Conservation (phyloP, 2,888 invertebrate species). For the Loripinus fragilis region DNA sequence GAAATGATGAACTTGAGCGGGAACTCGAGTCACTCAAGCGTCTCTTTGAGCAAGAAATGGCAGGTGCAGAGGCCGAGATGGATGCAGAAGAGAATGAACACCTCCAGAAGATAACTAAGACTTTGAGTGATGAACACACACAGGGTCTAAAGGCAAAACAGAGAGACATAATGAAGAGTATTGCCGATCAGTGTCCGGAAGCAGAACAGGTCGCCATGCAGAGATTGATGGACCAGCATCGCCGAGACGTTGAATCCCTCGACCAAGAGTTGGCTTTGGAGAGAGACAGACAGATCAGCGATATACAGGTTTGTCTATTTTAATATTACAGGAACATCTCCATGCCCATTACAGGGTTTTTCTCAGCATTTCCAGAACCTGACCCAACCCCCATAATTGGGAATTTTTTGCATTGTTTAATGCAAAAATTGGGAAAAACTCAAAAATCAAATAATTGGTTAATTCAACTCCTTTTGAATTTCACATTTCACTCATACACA, state of each 20-base stretch:
- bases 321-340: no score
- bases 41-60: constrained; percentile 73
- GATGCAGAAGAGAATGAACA: constrained; percentile 78
- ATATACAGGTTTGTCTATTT: constrained; percentile 76
- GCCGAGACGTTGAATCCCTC: constrained; percentile 71
- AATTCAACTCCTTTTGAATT: no score
- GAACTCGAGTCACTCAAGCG: constrained; percentile 70
- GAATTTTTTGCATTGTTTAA: no score
- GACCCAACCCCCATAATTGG: no score
- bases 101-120: constrained; percentile 65
- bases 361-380: no score
- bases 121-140: constrained; percentile 75
- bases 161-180: constrained; percentile 50
- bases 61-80: constrained; percentile 74
- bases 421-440: no score
- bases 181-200: constrained; percentile 64
- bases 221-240: constrained; percentile 77
- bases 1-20: constrained; percentile 75
- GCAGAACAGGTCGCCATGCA: constrained; percentile 72
- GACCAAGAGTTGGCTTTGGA: constrained; percentile 71
- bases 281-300: constrained; percentile 72
- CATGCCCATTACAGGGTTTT: no score
- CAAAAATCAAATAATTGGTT: no score
- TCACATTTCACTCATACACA: no score
- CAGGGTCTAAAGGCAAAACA: constrained; percentile 55